Evolutionary conservation across 2,113 vertebrate genomes (phyloP).

Genomic region (Syngnathoides biaculeatus): DNA sequence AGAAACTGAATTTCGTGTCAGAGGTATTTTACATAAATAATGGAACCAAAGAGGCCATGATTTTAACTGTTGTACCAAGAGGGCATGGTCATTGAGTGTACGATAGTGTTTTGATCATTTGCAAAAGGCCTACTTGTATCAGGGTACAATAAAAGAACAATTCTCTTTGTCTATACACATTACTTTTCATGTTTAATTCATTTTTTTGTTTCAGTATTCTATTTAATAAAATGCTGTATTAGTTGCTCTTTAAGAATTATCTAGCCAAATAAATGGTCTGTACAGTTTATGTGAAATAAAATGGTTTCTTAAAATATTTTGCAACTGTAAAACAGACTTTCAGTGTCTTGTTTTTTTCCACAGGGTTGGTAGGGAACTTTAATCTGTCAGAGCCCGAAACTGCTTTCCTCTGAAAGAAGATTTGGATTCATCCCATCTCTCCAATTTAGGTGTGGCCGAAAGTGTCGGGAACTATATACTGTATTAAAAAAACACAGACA

Average conservation of each 20-base stretch:
- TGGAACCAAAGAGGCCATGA: constrained; percentile 86
- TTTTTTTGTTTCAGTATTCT: constrained; percentile 85
- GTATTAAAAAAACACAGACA: constrained; percentile 25
- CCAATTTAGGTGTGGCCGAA: constrained; percentile 30
- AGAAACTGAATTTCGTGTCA: constrained; percentile 71
- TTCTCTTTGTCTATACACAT: constrained; percentile 83
- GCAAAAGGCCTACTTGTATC: constrained; percentile 88
- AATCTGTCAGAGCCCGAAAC: not conserved
- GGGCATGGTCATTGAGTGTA: constrained; percentile 80
- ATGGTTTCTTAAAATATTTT: constrained; percentile 78
- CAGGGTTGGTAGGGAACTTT: not conserved
- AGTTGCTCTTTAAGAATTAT: constrained; percentile 94
- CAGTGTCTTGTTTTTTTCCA: constrained; percentile 15
- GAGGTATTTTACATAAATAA: constrained; percentile 68
- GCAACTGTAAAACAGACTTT: constrained; percentile 63
- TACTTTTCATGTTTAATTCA: constrained; percentile 75
- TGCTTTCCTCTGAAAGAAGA: not conserved
- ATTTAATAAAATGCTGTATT: constrained; percentile 96
- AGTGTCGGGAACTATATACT: constrained; percentile 2
- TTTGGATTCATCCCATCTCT: constrained; percentile 7
- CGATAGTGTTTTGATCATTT: constrained; percentile 46
- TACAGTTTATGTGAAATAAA: constrained; percentile 99
- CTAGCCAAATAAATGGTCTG: constrained; percentile 91
- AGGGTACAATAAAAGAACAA: constrained; percentile 89
- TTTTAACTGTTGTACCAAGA: constrained; percentile 85